These are phyloP conservation scores for Salarias fasciatus DNA, from an alignment of 2,797 vertebrate species.

Conservation along the genomic window DNA sequence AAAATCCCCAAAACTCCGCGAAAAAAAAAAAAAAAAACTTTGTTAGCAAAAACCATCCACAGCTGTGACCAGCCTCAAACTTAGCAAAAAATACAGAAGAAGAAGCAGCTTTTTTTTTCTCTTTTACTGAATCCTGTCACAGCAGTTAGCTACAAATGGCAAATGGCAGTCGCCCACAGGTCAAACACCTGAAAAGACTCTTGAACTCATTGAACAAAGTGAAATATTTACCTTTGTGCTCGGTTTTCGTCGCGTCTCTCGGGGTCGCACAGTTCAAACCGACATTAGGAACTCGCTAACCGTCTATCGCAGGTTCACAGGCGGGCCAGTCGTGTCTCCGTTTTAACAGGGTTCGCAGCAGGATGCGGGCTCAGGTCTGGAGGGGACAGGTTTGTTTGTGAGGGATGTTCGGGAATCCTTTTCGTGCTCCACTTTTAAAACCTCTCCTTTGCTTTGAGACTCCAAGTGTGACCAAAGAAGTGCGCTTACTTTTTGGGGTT, in stretches of 20 bases:
- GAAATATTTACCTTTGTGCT: constrained; percentile 11
- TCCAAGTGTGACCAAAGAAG: constrained; percentile 49
- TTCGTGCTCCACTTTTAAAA: constrained; percentile 61
- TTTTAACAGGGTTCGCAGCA: constrained; percentile 31
- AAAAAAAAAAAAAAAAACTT: too few species aligned
- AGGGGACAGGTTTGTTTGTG: constrained; percentile 47
- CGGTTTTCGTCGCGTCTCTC: constrained; percentile 24
- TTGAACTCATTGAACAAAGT: constrained; percentile 3
- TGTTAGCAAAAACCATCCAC: too few species aligned
- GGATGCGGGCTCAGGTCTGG: constrained; percentile 27
- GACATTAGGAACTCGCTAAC: constrained; percentile 46
- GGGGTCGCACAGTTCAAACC: constrained; percentile 39
- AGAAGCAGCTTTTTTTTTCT: not conserved
- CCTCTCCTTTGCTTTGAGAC: constrained; percentile 39
- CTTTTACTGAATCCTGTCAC: not conserved
- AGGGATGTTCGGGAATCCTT: constrained; percentile 56
- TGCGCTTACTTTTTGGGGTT: constrained; percentile 15
- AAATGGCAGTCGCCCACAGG: not conserved
- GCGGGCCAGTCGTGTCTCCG: constrained; percentile 26
- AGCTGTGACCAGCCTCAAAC: not conserved
- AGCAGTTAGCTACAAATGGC: not conserved
- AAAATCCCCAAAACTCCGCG: too few species aligned
- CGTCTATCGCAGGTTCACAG: constrained; percentile 55
- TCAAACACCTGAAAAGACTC: not conserved
- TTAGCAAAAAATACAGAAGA: not conserved